Percentiles rank a stretch among this genome's conserved stretches.
Conservation (phyloP, 2,797 vertebrate species). For the Halcyon chelicuti region DNA sequence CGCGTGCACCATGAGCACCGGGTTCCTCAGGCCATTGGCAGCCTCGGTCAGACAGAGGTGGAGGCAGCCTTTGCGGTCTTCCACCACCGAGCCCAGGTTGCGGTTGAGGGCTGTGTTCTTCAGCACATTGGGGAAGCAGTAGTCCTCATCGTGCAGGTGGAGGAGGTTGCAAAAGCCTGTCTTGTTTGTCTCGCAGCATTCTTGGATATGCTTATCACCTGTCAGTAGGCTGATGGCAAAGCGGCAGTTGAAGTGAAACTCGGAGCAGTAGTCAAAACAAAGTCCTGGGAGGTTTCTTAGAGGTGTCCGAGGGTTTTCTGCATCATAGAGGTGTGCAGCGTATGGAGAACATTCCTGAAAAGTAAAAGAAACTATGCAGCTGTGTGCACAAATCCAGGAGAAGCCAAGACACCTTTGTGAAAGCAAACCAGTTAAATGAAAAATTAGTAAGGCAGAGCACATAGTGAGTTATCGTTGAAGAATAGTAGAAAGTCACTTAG, state of each 20-base stretch:
- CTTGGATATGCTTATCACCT: conserved; percentile 64
- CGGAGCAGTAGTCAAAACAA: conserved; percentile 83
- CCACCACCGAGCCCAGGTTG: conserved; percentile 78
- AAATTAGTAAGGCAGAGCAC: neutral
- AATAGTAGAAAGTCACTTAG: neutral
- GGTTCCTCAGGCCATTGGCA: conserved; percentile 86
- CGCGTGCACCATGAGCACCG: conserved; percentile 84
- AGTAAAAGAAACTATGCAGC: neutral
- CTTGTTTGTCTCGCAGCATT: conserved; percentile 61
- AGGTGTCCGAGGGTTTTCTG: conserved; percentile 83
- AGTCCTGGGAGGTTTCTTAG: conserved; percentile 85
- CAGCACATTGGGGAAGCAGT: conserved; percentile 86
- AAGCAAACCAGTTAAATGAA: neutral
- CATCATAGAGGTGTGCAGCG: conserved; percentile 86
- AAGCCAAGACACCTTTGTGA: neutral
- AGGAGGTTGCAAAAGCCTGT: conserved; percentile 81
- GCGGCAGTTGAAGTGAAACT: conserved; percentile 80
- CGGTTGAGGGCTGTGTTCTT: conserved; percentile 77
- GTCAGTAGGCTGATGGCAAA: conserved; percentile 82
- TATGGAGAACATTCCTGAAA: conserved; percentile 89
- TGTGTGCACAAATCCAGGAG: neutral
- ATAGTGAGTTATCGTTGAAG: neutral
- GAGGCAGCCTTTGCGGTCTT: conserved; percentile 82
- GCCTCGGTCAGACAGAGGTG: conserved; percentile 87
- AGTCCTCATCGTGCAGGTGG: conserved; percentile 83